phyloP scores from a whole-genome alignment of 2,797 vertebrate species.

The Diplodus sargus region DNA sequence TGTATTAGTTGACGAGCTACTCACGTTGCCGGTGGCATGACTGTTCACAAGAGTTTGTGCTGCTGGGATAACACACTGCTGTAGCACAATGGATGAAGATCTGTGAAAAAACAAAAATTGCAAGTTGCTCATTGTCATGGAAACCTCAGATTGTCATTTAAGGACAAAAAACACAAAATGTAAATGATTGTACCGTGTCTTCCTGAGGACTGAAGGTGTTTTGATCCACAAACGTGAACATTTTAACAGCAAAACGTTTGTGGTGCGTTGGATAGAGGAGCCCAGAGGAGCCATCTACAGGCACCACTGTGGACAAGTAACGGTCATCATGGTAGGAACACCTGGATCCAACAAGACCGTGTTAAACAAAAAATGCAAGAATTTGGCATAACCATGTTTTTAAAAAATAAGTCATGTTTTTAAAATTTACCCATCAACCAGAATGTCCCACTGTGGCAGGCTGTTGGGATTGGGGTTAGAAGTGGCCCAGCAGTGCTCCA shows the following conservation, averaged over 20 bases:
- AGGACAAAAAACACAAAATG: neutral
- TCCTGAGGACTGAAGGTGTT: constrained; percentile 21
- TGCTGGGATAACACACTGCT: constrained; percentile 73
- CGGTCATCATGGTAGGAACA: constrained; percentile 82
- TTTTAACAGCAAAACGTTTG: constrained; percentile 81
- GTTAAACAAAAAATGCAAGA: neutral
- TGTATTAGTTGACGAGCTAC: constrained; percentile 36
- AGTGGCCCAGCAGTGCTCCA: constrained; percentile 86
- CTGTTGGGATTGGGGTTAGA: constrained; percentile 60
- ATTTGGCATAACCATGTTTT: neutral
- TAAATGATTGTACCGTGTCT: constrained; percentile 59
- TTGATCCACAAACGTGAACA: constrained; percentile 80
- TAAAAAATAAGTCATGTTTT: too few relatives aligned
- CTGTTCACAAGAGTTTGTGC: constrained; percentile 69
- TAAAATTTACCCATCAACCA: constrained; percentile 77
- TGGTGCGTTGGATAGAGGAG: constrained; percentile 76
- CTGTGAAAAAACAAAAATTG: constrained; percentile 40
- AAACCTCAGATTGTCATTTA: accelerated
- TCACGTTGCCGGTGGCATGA: constrained; percentile 78
- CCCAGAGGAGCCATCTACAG: constrained; percentile 67
- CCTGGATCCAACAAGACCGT: constrained; percentile 46
- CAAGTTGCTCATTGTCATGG: neutral
- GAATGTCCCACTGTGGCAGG: constrained; percentile 83
- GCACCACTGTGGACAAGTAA: constrained; percentile 72
- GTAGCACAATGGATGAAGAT: constrained; percentile 82